Evolutionary conservation across 2,113 vertebrate species (phyloP).

Genomic region (Calyptommatus sinebrachiatus): DNA sequence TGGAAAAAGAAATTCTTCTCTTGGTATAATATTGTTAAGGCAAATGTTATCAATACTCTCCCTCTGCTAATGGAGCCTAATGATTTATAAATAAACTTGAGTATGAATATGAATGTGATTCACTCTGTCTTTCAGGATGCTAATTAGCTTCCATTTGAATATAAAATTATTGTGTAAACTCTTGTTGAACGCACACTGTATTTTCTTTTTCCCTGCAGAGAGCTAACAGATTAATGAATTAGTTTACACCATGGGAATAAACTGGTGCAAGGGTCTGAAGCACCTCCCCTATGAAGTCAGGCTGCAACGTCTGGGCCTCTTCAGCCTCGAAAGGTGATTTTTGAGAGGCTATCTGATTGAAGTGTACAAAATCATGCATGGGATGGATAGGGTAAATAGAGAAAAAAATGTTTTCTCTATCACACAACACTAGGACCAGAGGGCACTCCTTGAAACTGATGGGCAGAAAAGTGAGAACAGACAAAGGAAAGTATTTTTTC

Average conservation of each 20-base stretch:
- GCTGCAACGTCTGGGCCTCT: no score
- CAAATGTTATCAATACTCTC: slow-evolving; percentile 46
- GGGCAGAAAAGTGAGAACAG: no score
- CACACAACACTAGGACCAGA: no score
- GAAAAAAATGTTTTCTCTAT: no score
- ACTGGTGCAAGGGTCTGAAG: neutral
- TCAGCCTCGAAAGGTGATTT: no score
- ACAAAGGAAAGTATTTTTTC: no score
- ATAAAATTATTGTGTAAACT: slow-evolving; percentile 47
- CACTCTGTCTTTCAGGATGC: slow-evolving; percentile 48
- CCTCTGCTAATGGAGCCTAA: slow-evolving; percentile 41
- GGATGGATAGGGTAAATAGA: no score
- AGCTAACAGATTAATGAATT: slow-evolving; percentile 19
- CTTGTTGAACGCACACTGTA: neutral
- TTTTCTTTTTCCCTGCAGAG: slow-evolving; percentile 35
- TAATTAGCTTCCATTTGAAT: slow-evolving; percentile 50
- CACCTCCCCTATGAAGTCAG: no score
- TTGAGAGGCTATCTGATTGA: no score
- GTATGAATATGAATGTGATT: slow-evolving; percentile 43
- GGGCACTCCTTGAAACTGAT: no score
- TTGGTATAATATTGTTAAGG: slow-evolving; percentile 18
- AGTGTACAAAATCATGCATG: no score
- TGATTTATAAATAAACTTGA: slow-evolving; percentile 63
- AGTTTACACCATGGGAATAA: neutral
- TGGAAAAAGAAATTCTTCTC: slow-evolving; percentile 30